Evolutionary conservation across 2,888 invertebrate species (phyloP), one percentile per base, ranked within the genome.

Genomic region (Nebria brevicollis): DNA sequence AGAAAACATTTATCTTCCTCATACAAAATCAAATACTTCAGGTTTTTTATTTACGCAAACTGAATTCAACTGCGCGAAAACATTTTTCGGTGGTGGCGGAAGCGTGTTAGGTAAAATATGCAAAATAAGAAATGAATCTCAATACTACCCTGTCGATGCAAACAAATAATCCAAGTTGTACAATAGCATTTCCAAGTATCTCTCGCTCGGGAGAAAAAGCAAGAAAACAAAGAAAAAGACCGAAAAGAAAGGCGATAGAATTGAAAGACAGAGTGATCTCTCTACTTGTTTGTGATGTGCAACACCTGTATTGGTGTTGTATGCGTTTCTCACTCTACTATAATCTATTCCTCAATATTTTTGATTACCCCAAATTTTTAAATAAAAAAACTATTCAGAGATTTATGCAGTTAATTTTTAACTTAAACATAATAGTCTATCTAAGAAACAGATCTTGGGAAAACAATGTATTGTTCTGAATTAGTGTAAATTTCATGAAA

Each of bases 261-360:
- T 72, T 68, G 68, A 68, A 77, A 77, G 11, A 20, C 77, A 72
- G 65, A 77, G 72, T 68, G 68, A 75, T 79, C 75, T 75, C 79
- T 75, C 54, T 13, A 54, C 54, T 54, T 54, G 54, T 54, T 54
- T 54, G 54, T 54, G 54, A 54, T 79, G 79, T 75, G 79, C 79
- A 79, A 79, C 79, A 79, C 73, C 79, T 75, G 79, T 74, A 78
- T 66, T 34, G 34, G 68, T 66, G 78, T 78, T 78, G 34, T 13
- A 66, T 34, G 34, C 34, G 34, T 54, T 54, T 7, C 54, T 11
- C 54, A 54, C 54, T 54, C 54, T 54, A 8, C 54, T 54, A 54
- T 54, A 11, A 54, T 54, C 54, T 54, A 54, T 54, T 54, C 54
- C 54, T 11, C 54, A 11, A 54, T 54, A 54, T 11, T 13, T 54